A percentile compares a stretch with the other conserved stretches of the same genome.
phyloP scores from a whole-genome alignment of 2,113 vertebrate genomes.

The Meleagris gallopavo region DNA sequence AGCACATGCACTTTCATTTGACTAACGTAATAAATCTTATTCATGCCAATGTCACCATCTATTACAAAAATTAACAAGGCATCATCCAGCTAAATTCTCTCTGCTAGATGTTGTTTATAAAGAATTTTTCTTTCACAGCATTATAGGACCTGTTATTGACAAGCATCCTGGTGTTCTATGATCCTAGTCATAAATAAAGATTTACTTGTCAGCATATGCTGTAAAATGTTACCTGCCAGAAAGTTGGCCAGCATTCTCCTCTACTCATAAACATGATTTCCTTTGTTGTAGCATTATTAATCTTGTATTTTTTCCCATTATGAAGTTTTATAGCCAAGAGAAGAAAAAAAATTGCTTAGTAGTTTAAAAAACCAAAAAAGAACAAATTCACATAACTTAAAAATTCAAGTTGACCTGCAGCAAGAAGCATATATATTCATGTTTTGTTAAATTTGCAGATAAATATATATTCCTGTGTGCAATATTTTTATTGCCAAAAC shows the following conservation, averaged over 20 bases:
- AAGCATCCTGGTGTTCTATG: not conserved
- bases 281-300: constrained; percentile 28
- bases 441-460: constrained; percentile 3
- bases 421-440: not conserved
- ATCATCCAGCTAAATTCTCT: constrained; percentile 37
- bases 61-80: constrained; percentile 69
- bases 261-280: constrained; percentile 24
- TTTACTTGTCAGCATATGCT: constrained; percentile 49
- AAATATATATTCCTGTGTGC: not conserved
- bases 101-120: constrained; percentile 5
- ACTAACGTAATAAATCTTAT: constrained; percentile 68
- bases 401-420: not conserved
- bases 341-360: constrained; percentile 14
- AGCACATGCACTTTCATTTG: constrained; percentile 39
- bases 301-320: not conserved
- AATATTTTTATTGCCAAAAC: not conserved
- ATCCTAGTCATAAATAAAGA: constrained; percentile 29
- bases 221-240: constrained; percentile 36
- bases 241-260: constrained; percentile 16
- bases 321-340: not conserved
- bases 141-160: not conserved
- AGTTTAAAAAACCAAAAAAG: not conserved
- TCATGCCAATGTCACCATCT: constrained; percentile 49
- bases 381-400: not conserved
- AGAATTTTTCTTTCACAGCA: not conserved